A percentile compares a stretch with the other conserved stretches of the same genome.
Conservation (phyloP, 2,888 invertebrate species). For the Thera britannica region DNA sequence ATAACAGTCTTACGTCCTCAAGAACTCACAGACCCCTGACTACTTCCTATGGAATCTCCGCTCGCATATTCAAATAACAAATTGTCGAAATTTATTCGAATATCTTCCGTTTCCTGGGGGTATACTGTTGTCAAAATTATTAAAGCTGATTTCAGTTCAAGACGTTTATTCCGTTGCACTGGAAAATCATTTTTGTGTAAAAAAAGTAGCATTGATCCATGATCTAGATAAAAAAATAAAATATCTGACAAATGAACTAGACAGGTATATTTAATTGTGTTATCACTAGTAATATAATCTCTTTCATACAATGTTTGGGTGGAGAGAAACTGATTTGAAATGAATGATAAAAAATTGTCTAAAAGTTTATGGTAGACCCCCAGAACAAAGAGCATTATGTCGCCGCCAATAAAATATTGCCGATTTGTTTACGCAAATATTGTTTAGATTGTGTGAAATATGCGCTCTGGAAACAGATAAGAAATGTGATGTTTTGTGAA, state of each 20-base stretch:
- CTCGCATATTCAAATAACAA: conserved; percentile 45
- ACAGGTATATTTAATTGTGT: too few species aligned
- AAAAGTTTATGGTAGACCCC: background rate
- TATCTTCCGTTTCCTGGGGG: conserved; percentile 38
- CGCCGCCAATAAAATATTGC: conserved; percentile 44
- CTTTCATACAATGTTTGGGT: too few species aligned
- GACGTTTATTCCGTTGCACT: too few species aligned
- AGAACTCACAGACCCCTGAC: conserved; percentile 25
- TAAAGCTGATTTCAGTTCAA: too few species aligned
- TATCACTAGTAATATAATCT: too few species aligned
- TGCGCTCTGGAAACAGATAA: conserved; percentile 38
- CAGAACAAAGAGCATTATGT: conserved; percentile 38
- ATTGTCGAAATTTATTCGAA: conserved; percentile 41
- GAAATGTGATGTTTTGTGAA: conserved; percentile 22
- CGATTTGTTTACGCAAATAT: conserved; percentile 47
- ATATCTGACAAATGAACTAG: too few species aligned
- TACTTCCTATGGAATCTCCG: conserved; percentile 32
- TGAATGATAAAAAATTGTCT: background rate
- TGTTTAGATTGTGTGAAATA: conserved; percentile 46
- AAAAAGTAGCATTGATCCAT: too few species aligned
- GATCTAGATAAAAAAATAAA: too few species aligned
- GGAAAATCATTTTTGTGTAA: too few species aligned
- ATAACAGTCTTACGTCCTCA: conserved; percentile 8
- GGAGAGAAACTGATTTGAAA: too few species aligned
- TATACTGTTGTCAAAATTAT: background rate